These are phyloP conservation scores for Cheirogaleus major DNA, from an alignment of 2,797 vertebrate species.

Conservation along the genomic window DNA sequence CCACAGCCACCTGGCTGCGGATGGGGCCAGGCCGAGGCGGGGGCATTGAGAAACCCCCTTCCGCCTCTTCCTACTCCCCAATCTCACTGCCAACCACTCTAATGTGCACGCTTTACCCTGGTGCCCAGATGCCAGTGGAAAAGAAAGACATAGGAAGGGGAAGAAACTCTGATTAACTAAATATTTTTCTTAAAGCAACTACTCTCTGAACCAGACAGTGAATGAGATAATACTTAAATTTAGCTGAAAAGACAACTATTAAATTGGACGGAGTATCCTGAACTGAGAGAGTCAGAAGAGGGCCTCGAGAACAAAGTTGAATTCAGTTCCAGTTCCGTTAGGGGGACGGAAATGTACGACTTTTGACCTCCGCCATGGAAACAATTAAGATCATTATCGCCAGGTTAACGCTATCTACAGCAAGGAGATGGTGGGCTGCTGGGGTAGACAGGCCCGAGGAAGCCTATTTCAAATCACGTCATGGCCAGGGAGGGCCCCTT, in stretches of 20 bases:
- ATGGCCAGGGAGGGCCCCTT: neutral
- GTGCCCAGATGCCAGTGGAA: neutral
- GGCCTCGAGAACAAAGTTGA: neutral
- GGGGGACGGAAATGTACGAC: neutral
- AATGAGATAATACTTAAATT: neutral
- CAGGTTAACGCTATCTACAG: neutral
- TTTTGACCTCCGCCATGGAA: neutral
- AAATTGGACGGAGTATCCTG: neutral
- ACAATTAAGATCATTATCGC: neutral
- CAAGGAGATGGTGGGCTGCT: neutral
- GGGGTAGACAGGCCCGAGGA: neutral
- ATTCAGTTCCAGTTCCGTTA: neutral
- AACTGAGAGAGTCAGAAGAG: neutral
- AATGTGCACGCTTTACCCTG: too few relatives aligned
- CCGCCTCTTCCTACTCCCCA: neutral
- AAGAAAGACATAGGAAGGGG: neutral
- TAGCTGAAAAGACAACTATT: neutral
- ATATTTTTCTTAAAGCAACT: neutral
- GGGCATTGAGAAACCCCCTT: accelerated
- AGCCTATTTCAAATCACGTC: neutral
- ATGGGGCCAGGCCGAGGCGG: neutral
- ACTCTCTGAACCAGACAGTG: neutral
- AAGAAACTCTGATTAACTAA: neutral
- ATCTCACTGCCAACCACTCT: accelerated
- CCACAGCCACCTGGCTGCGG: neutral